Evolutionary conservation across 2,113 vertebrate species (phyloP).

Genomic region (Condylura cristata): DNA sequence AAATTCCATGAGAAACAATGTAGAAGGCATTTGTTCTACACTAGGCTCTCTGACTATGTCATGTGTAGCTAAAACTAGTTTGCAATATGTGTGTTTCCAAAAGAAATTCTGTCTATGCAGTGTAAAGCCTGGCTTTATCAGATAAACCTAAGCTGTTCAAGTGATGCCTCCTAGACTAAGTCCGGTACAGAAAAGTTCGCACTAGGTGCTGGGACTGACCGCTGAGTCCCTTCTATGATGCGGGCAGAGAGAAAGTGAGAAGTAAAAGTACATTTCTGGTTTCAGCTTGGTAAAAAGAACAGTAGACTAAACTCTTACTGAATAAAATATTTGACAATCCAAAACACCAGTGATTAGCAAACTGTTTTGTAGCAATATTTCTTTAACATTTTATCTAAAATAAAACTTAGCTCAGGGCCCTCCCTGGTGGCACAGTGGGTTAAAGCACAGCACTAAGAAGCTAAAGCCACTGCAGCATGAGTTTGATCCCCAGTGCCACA

Average conservation of each 20-base stretch:
- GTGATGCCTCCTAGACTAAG: not conserved
- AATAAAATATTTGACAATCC: not conserved
- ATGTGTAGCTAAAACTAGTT: not conserved
- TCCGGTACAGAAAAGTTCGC: not conserved
- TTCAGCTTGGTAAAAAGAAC: not conserved
- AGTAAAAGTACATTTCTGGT: not conserved
- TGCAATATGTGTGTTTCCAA: not conserved
- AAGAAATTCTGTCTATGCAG: not conserved
- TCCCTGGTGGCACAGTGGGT: too few species aligned
- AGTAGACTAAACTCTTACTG: not conserved
- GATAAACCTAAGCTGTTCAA: not conserved
- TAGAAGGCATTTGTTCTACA: not conserved
- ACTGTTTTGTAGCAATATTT: not conserved
- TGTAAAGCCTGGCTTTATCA: not conserved
- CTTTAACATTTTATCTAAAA: not conserved
- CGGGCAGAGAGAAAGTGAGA: not conserved
- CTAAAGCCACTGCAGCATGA: too few species aligned
- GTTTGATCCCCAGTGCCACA: too few species aligned
- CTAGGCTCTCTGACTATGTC: not conserved
- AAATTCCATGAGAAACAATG: not conserved
- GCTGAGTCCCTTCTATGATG: not conserved
- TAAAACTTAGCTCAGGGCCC: not conserved
- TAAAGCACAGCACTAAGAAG: too few species aligned
- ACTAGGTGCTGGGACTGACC: not conserved
- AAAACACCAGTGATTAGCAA: not conserved